phyloP scores from a whole-genome alignment of 1,140 invertebrate genomes.

The Acyrthosiphon pisum region DNA sequence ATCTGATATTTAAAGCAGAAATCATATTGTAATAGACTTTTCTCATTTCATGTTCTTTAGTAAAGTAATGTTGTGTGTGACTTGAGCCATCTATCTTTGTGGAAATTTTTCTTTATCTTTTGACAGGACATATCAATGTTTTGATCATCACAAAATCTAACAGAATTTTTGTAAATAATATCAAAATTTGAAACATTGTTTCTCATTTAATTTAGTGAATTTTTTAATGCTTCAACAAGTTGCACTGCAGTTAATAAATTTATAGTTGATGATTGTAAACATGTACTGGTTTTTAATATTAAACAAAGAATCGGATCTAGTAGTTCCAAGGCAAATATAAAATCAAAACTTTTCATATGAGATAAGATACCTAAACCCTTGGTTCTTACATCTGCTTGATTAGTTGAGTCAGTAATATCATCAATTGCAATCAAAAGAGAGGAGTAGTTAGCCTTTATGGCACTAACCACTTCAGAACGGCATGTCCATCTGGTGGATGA shows the following conservation, averaged over 20 bases:
- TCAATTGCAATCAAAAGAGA: conserved; percentile 47
- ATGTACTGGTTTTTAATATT: conserved; percentile 57
- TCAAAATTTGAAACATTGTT: conserved; percentile 28
- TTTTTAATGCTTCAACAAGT: conserved; percentile 28
- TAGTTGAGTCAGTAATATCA: conserved; percentile 31
- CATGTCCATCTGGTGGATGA: conserved; percentile 58
- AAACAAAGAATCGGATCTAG: not conserved
- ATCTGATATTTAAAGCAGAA: conserved; percentile 13
- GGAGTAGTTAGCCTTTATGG: conserved; percentile 49
- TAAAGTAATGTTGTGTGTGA: conserved; percentile 16
- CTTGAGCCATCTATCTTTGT: not conserved
- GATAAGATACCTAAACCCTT: conserved; percentile 52
- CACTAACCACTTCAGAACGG: conserved; percentile 58
- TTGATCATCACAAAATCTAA: conserved; percentile 1
- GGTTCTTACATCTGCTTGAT: conserved; percentile 34
- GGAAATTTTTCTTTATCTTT: not conserved
- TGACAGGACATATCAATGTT: conserved; percentile 15
- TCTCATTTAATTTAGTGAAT: conserved; percentile 24
- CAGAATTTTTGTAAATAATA: conserved; percentile 8
- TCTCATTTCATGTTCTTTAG: conserved; percentile 18
- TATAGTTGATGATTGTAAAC: conserved; percentile 50
- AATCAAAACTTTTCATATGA: conserved; percentile 58
- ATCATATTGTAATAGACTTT: conserved; percentile 19
- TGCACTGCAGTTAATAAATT: conserved; percentile 56
- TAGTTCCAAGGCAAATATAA: conserved; percentile 55